These are phyloP conservation scores for Sander vitreus DNA, from an alignment of 2,113 vertebrate genomes.

Conservation along the genomic window DNA sequence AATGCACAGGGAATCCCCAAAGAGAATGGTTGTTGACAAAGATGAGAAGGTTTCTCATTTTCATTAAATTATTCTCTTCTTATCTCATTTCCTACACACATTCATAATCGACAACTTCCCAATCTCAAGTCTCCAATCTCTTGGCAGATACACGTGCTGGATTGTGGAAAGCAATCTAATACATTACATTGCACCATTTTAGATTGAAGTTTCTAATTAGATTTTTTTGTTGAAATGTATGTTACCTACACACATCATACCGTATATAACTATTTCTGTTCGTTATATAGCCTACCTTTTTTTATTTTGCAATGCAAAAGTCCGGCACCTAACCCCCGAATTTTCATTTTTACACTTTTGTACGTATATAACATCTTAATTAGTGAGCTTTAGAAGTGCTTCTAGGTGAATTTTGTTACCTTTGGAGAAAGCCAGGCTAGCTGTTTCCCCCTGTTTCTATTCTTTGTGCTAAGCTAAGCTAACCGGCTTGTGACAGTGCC, in stretches of 20 bases:
- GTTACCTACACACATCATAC: background rate
- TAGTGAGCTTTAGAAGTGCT: background rate
- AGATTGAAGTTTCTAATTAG: background rate
- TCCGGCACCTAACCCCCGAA: no score
- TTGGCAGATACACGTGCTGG: background rate
- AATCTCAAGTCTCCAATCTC: background rate
- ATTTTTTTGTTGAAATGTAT: background rate
- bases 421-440: no score
- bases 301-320: background rate
- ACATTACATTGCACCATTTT: background rate
- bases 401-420: no score
- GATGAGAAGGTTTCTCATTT: background rate
- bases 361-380: background rate
- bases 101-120: background rate
- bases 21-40: background rate
- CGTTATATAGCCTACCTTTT: background rate
- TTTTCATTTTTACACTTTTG: background rate
- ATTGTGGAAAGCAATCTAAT: background rate
- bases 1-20: background rate
- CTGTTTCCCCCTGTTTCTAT: no score
- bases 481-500: background rate
- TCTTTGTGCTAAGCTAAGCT: background rate
- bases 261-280: background rate
- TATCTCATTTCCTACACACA: background rate
- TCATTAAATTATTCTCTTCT: background rate